phyloP scores from a whole-genome alignment of 92 coral and sea anemone genomes.

The Micromussa lordhowensis region DNA sequence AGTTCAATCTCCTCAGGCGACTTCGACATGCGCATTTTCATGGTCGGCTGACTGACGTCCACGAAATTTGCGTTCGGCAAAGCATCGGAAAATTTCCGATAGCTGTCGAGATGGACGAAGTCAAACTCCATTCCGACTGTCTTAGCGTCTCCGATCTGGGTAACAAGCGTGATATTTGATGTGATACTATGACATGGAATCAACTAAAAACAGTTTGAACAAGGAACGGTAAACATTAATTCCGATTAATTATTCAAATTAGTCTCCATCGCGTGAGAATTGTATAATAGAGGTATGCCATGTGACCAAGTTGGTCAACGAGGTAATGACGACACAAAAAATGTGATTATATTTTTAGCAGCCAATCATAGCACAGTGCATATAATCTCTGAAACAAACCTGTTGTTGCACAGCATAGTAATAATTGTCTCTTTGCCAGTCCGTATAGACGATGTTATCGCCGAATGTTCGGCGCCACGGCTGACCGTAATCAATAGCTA shows the following conservation, averaged over 20 bases:
- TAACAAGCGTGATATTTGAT: background rate
- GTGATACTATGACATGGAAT: too few species aligned
- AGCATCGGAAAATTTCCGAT: constrained; percentile 77
- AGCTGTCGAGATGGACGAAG: constrained; percentile 69
- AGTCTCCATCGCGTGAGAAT: background rate
- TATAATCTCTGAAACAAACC: constrained; percentile 18
- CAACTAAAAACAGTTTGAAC: background rate
- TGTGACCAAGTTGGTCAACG: background rate
- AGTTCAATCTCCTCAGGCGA: constrained; percentile 88
- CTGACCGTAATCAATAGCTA: constrained; percentile 92
- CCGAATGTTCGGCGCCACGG: constrained; percentile 92
- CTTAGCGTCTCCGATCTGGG: constrained; percentile 69
- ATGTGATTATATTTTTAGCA: background rate
- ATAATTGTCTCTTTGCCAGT: constrained; percentile 94
- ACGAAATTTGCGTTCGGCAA: constrained; percentile 76
- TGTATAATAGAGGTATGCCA: background rate
- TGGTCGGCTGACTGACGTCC: constrained; percentile 81
- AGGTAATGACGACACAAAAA: background rate
- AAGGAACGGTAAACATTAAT: too few species aligned
- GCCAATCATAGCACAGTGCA: background rate
- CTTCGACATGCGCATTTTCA: constrained; percentile 91
- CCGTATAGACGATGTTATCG: constrained; percentile 88
- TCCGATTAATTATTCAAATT: too few species aligned
- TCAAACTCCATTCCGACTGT: constrained; percentile 86
- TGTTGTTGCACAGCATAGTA: constrained; percentile 76